Evolutionary conservation across 2,888 invertebrate species (phyloP).

Genomic region (Melanostoma mellinum): DNA sequence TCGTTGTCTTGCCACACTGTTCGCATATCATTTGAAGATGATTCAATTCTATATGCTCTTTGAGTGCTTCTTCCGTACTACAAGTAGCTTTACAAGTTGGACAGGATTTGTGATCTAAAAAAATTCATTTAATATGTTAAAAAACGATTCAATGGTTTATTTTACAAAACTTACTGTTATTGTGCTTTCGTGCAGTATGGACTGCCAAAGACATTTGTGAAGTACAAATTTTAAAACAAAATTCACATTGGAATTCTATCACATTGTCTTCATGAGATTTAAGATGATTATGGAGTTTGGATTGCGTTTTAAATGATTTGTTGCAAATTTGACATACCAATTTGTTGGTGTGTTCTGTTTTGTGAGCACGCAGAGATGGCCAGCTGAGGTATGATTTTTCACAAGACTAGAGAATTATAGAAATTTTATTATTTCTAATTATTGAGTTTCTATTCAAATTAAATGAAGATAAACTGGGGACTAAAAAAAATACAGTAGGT

Average conservation of each 20-base stretch:
- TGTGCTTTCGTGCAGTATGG: conserved; percentile 80
- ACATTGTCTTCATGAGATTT: conserved; percentile 58
- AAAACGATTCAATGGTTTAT: conserved; percentile 21
- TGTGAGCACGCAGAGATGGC: conserved; percentile 79
- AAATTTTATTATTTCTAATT: background rate
- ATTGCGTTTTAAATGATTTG: conserved; percentile 65
- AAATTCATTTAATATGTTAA: conserved; percentile 70
- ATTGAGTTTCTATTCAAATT: no score
- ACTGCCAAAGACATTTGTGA: conserved; percentile 80
- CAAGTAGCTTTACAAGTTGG: conserved; percentile 76
- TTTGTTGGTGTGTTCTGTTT: conserved; percentile 63
- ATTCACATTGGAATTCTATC: conserved; percentile 76
- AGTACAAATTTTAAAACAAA: conserved; percentile 78
- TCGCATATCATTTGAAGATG: conserved; percentile 77
- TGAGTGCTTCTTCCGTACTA: conserved; percentile 75
- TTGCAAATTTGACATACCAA: conserved; percentile 44
- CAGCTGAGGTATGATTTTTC: conserved; percentile 77
- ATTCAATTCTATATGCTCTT: conserved; percentile 76
- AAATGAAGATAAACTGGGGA: no score
- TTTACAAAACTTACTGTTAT: conserved; percentile 76
- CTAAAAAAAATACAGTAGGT: no score
- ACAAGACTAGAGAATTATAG: conserved; percentile 75
- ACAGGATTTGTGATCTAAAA: conserved; percentile 73
- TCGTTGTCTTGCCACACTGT: conserved; percentile 77
- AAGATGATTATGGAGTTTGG: conserved; percentile 61